phyloP scores from a whole-genome alignment of 1,140 invertebrate genomes.

The Orchesella cincta region DNA sequence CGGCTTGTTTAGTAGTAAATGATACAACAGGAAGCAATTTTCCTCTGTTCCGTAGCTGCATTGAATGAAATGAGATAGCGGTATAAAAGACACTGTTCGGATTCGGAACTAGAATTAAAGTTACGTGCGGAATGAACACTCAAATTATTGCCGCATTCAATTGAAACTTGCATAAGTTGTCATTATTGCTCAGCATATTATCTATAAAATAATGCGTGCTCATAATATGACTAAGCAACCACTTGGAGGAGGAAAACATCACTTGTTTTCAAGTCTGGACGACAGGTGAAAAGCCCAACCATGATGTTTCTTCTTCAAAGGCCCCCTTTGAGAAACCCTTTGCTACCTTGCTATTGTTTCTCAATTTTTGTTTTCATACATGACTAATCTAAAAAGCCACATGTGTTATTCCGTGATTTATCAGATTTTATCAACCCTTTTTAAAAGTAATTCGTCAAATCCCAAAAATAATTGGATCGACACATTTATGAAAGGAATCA shows the following conservation, averaged over 20 bases:
- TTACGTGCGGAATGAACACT: too few species aligned
- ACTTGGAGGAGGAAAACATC: too few species aligned
- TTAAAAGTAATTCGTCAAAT: background rate
- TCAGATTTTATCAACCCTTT: background rate
- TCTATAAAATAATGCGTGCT: too few species aligned
- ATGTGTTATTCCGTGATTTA: constrained; percentile 24
- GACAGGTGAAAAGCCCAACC: background rate
- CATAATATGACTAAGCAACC: too few species aligned
- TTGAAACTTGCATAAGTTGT: too few species aligned
- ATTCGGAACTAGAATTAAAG: too few species aligned
- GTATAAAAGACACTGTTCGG: too few species aligned
- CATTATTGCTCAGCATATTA: background rate
- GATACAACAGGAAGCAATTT: background rate
- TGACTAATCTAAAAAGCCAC: constrained; percentile 24
- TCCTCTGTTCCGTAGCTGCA: background rate
- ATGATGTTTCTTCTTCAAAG: too few species aligned
- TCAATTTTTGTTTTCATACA: background rate
- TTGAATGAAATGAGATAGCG: too few species aligned
- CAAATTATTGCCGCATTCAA: too few species aligned
- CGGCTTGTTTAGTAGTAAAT: background rate
- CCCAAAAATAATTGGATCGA: constrained; percentile 4
- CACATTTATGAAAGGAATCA: constrained; percentile 12
- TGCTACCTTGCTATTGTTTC: constrained; percentile 17
- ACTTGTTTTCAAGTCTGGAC: too few species aligned
- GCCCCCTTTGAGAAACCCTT: too few species aligned